Conservation (phyloP, 2,797 vertebrate genomes). For the Petrocephalus sullivani region DNA sequence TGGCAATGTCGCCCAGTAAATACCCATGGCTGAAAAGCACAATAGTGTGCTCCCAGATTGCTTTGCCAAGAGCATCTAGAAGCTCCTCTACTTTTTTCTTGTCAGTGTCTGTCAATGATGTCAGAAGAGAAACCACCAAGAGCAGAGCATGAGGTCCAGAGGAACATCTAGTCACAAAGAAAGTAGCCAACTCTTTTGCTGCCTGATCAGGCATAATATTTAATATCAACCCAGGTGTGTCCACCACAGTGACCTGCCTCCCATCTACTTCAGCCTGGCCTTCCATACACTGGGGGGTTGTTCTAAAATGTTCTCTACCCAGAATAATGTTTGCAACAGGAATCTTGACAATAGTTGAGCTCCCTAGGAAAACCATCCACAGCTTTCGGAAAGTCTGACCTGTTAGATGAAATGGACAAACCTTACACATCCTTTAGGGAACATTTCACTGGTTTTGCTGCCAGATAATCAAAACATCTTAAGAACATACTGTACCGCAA, state of each 20-base stretch:
- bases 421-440: too few relatives aligned
- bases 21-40: slow-evolving; percentile 20
- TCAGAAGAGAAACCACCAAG: neutral
- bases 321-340: neutral
- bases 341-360: slow-evolving; percentile 23
- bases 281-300: neutral
- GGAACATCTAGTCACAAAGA: slow-evolving; percentile 19
- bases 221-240: slow-evolving; percentile 35
- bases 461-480: too few relatives aligned
- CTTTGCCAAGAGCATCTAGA: slow-evolving; percentile 19
- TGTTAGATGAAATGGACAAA: neutral
- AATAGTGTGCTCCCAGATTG: slow-evolving; percentile 27
- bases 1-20: neutral
- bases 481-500: neutral
- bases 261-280: neutral
- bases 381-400: neutral
- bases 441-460: too few relatives aligned
- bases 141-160: slow-evolving; percentile 32
- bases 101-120: slow-evolving; percentile 27
- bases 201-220: neutral
- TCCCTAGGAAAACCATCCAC: slow-evolving; percentile 24
- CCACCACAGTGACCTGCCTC: slow-evolving; percentile 22
- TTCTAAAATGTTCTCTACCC: neutral
- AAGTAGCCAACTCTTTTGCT: slow-evolving; percentile 20
- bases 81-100: slow-evolving; percentile 22